Conservation (phyloP, 1,140 invertebrate species). For the Ridgeia piscesae region DNA sequence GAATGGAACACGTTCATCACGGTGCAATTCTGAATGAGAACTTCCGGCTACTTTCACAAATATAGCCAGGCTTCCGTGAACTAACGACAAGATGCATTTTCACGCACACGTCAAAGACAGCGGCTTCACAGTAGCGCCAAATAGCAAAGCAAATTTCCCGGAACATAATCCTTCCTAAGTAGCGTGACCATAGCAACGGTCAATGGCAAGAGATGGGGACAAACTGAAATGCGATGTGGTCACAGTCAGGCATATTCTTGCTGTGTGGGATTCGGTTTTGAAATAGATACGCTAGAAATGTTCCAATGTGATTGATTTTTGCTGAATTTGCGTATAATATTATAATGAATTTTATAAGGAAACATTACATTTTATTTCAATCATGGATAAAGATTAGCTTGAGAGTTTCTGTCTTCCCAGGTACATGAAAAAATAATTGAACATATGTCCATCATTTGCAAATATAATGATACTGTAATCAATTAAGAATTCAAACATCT, state of each 20-base stretch:
- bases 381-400: no score
- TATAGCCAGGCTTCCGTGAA: not conserved
- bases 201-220: not conserved
- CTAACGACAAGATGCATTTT: not conserved
- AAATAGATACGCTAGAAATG: not conserved
- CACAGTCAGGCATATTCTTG: not conserved
- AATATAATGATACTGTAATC: no score
- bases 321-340: not conserved
- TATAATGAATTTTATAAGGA: no score
- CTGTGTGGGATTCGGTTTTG: not conserved
- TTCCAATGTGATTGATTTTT: not conserved
- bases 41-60: not conserved
- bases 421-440: no score
- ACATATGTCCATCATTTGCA: no score
- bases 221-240: not conserved
- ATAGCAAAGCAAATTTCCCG: not conserved
- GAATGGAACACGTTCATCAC: not conserved
- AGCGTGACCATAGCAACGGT: not conserved
- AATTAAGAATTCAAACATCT: no score
- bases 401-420: no score
- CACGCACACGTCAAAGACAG: not conserved
- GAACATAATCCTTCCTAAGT: not conserved
- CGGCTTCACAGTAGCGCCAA: not conserved
- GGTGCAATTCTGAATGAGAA: not conserved
- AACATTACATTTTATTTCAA: no score